A percentile compares a stretch with the other conserved stretches of the same genome.
These are phyloP conservation scores for Apamea epomidion DNA, from an alignment of 2,888 invertebrate genomes.

Conservation along the genomic window DNA sequence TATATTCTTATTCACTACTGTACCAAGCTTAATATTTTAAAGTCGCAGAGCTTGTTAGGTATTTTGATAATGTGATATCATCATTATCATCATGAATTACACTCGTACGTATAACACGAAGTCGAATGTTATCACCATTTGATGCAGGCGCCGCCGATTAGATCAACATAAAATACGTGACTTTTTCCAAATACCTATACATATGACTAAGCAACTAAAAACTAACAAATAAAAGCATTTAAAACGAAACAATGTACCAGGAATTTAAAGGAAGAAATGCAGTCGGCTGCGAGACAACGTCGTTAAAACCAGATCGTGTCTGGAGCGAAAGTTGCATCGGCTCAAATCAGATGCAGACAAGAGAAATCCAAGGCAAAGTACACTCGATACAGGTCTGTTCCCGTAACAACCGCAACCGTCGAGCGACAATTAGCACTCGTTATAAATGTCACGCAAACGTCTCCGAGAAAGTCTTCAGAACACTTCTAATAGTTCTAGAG, in stretches of 20 bases:
- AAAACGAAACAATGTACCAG: conserved; percentile 54
- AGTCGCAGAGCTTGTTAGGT: conserved; percentile 1
- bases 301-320: conserved; percentile 84
- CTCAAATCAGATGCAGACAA: conserved; percentile 84
- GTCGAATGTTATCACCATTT: conserved; percentile 30
- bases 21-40: neutral
- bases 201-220: conserved; percentile 26
- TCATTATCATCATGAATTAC: conserved; percentile 8
- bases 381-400: conserved; percentile 80
- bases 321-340: conserved; percentile 84
- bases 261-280: conserved; percentile 66
- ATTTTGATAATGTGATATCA: conserved; percentile 11
- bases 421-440: conserved; percentile 83
- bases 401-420: conserved; percentile 79
- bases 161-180: conserved; percentile 25
- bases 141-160: conserved; percentile 26
- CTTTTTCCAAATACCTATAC: conserved; percentile 19
- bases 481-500: conserved; percentile 63
- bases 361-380: conserved; percentile 79
- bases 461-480: conserved; percentile 60
- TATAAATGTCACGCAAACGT: conserved; percentile 85
- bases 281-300: conserved; percentile 69
- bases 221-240: conserved; percentile 32
- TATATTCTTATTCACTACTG: conserved; percentile 7
- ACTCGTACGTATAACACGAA: conserved; percentile 22